These are phyloP conservation scores for Heliothis peltigera DNA, from an alignment of 2,888 invertebrate species.

Conservation along the genomic window DNA sequence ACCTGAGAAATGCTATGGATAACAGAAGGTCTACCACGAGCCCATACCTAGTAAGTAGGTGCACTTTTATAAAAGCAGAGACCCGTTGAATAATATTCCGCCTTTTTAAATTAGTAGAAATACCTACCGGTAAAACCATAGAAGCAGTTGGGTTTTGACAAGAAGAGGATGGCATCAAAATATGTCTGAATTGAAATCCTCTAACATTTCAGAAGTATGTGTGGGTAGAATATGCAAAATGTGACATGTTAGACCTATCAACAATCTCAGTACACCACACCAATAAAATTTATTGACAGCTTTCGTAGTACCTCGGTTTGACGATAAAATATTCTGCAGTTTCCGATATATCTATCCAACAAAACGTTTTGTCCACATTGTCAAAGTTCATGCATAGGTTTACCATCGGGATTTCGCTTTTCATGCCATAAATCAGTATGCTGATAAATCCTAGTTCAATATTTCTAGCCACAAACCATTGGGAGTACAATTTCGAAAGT, in stretches of 20 bases:
- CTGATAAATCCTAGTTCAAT: constrained; percentile 19
- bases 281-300: constrained; percentile 21
- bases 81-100: too few species aligned
- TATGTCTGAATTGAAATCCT: constrained; percentile 18
- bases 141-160: constrained; percentile 23
- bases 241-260: constrained; percentile 38
- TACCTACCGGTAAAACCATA: too few species aligned
- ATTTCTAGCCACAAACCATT: constrained; percentile 10
- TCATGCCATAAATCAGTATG: constrained; percentile 7
- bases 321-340: constrained; percentile 5
- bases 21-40: too few species aligned
- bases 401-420: constrained; percentile 1
- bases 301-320: constrained; percentile 17
- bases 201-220: constrained; percentile 13
- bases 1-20: too few species aligned
- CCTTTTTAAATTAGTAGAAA: too few species aligned
- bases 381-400: neutral
- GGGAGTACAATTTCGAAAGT: constrained; percentile 14
- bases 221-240: constrained; percentile 49
- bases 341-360: neutral
- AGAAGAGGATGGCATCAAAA: constrained; percentile 4
- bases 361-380: constrained; percentile 10
- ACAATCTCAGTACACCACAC: constrained; percentile 27
- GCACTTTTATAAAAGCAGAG: too few species aligned
- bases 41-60: too few species aligned